These are phyloP conservation scores for Spodoptera frugiperda DNA, from an alignment of 1,140 invertebrate species.

Conservation along the genomic window DNA sequence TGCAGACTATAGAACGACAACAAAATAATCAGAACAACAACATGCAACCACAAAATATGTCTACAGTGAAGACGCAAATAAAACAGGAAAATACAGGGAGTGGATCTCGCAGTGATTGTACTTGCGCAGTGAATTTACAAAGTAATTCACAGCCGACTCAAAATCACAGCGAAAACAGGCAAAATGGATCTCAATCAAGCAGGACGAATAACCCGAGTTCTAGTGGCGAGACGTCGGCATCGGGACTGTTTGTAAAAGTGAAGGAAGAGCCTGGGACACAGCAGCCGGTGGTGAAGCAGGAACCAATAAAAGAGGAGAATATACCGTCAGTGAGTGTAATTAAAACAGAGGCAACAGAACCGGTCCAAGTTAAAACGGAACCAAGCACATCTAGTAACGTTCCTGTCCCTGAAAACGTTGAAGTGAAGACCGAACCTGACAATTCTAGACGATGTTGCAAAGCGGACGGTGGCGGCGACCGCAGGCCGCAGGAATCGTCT, in stretches of 20 bases:
- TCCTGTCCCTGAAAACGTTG: conserved; percentile 48
- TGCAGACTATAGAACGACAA: conserved; percentile 8
- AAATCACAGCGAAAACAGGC: conserved; percentile 53
- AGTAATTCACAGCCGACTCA: conserved; percentile 30
- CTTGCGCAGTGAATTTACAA: conserved; percentile 51
- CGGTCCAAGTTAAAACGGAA: conserved; percentile 60
- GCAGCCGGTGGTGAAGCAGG: conserved; percentile 51
- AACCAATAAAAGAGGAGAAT: conserved; percentile 26
- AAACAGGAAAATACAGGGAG: conserved; percentile 59
- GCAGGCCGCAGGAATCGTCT: conserved; percentile 58
- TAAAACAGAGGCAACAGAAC: conserved; percentile 53
- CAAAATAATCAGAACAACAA: conserved; percentile 33
- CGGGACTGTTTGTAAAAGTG: conserved; percentile 56
- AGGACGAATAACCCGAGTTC: conserved; percentile 1
- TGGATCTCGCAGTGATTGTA: conserved; percentile 50
- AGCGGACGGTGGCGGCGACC: conserved; percentile 62
- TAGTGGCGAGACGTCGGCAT: conserved; percentile 30
- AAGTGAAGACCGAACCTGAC: conserved; percentile 67
- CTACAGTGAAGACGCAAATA: conserved; percentile 47
- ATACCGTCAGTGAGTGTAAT: conserved; percentile 35
- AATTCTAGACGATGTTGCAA: conserved; percentile 58
- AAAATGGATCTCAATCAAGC: conserved; percentile 55
- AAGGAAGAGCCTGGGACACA: conserved; percentile 69
- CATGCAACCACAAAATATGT: conserved; percentile 39
- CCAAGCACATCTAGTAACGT: conserved; percentile 42